Evolutionary conservation across 2,888 invertebrate species (phyloP).

Genomic region (Hemistola chrysoprasaria): DNA sequence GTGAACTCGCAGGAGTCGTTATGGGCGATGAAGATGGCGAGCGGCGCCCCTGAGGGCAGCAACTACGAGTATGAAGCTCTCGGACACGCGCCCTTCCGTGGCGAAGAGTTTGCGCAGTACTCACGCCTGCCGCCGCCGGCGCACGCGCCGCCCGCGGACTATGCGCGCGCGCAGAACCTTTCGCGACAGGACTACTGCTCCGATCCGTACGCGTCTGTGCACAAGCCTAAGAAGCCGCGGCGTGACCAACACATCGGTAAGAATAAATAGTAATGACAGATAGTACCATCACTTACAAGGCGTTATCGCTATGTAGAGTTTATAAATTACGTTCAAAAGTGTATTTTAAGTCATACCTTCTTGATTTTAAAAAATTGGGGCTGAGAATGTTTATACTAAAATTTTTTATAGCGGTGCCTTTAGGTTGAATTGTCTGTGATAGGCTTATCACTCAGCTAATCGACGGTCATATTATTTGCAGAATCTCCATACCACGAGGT

Average conservation of each 20-base stretch:
- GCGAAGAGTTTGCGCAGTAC: slow-evolving; percentile 90
- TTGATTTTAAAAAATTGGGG: too few relatives aligned
- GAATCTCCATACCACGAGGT: slow-evolving; percentile 97
- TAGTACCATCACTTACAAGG: too few relatives aligned
- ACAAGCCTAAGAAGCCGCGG: slow-evolving; percentile 92
- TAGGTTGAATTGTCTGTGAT: too few relatives aligned
- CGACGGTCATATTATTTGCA: slow-evolving; percentile 46
- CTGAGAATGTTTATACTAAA: too few relatives aligned
- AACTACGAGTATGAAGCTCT: slow-evolving; percentile 89
- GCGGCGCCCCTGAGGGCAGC: slow-evolving; percentile 86
- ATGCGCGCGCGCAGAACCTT: slow-evolving; percentile 89
- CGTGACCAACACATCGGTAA: slow-evolving; percentile 94
- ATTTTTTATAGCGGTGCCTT: too few relatives aligned
- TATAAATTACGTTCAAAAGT: too few relatives aligned
- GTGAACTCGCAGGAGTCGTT: slow-evolving; percentile 97
- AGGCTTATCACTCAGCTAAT: too few relatives aligned
- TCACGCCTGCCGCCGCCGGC: slow-evolving; percentile 86
- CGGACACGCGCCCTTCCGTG: slow-evolving; percentile 88
- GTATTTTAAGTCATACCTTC: too few relatives aligned
- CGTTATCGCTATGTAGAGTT: too few relatives aligned
- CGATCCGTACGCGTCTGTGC: slow-evolving; percentile 94
- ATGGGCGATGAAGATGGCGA: slow-evolving; percentile 96
- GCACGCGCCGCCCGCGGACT: slow-evolving; percentile 85
- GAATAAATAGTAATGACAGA: too few relatives aligned
- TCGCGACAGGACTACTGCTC: slow-evolving; percentile 94